Evolutionary conservation across 2,113 vertebrate genomes (phyloP).

Genomic region (Pandion haliaetus): DNA sequence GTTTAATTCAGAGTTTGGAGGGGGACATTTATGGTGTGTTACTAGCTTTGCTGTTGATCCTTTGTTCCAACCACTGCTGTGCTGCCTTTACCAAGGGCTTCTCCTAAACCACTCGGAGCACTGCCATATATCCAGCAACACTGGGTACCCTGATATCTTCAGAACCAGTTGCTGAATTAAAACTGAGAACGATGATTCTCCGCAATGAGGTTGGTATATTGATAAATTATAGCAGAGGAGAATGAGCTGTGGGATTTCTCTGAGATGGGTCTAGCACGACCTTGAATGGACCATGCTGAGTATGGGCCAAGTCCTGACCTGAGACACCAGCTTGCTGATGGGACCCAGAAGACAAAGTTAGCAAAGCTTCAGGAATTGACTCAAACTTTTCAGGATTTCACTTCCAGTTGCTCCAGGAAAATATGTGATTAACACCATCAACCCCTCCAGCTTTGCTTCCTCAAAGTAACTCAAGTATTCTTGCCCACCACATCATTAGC

Average conservation of each 20-base stretch:
- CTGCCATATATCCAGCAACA: background rate
- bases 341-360: background rate
- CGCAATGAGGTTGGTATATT: background rate
- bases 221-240: background rate
- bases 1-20: slow-evolving; percentile 38
- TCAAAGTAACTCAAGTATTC: background rate
- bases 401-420: background rate
- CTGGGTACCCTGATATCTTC: background rate
- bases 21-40: background rate
- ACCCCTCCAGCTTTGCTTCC: background rate
- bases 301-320: background rate
- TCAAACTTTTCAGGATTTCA: background rate
- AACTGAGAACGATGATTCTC: background rate
- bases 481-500: background rate
- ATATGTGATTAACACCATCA: background rate
- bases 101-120: background rate
- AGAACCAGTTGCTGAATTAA: background rate
- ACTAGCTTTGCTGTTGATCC: background rate
- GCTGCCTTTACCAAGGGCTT: background rate
- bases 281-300: background rate
- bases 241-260: background rate
- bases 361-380: background rate
- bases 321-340: background rate
- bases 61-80: background rate
- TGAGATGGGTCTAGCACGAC: background rate